Base-by-base conservation (phyloP, 1,140 invertebrate species). In the Nasonia giraulti region DNA sequence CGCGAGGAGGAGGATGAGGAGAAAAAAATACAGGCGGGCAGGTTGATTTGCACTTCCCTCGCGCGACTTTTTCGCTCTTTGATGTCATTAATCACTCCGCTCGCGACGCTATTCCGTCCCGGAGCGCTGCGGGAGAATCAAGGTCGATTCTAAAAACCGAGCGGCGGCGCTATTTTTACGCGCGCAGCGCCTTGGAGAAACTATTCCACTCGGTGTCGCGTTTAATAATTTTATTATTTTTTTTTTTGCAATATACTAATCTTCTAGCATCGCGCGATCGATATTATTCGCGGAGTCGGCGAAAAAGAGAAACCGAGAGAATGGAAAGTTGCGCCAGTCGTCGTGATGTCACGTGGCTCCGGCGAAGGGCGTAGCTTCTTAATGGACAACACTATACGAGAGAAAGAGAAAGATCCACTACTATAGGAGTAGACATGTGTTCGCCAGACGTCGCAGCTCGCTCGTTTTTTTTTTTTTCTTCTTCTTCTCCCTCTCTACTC, bases 381-480 rank as follows among this genome's bases (percentile, higher is more conserved):
- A 88, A 86, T 87, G 81, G 82, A 86, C 85, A 85, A 88, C 85
- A 85, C 87, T 77, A 62, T 20, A 1, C 0, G 31, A 83, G 50
- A 87, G 33, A 37, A 0, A 37, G 33, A 37, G 33, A 37, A 37
- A 37, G 17, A 62, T 62, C 55, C 17, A 17, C 55, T 62, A 62
- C 7, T 44, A 44, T 40, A 40, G 3, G 33, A 37, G 85, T 47
- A 1, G 86, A 89, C 88, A 89, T 88, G 80, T 89, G 88, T 88
- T 89, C 84, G 68, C 88, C 88, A 89, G 88, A 89, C 88, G 87
- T 86, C 85, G 84, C 84, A 27, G 27, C 27, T 27, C 27, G 27
- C 14, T 6, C 33, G 33, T 6, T 37, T 37, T n/a, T 37, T 20
- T 66, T 33, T 31, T 20, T 74, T 40, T n/a, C 69, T 50, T 27